Evolutionary conservation across 2,797 vertebrate species (phyloP).

Genomic region (Myripristis murdjan): DNA sequence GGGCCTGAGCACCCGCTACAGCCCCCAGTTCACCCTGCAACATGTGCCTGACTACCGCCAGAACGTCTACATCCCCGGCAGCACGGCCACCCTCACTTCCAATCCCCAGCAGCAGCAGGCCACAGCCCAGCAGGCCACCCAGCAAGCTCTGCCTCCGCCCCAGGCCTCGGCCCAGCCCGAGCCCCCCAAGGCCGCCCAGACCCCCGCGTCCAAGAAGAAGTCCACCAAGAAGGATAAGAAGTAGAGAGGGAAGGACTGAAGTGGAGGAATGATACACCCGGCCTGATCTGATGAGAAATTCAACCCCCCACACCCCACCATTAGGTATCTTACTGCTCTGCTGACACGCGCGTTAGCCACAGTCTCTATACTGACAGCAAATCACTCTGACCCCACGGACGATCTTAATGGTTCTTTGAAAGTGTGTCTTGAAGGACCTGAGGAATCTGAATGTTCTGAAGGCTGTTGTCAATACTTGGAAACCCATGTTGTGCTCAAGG

Average conservation of each 20-base stretch:
- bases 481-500: constrained; percentile 65
- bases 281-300: constrained; percentile 62
- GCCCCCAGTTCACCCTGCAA: constrained; percentile 98
- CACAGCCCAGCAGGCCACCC: constrained; percentile 88
- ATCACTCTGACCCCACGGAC: constrained; percentile 56
- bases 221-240: constrained; percentile 98
- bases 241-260: constrained; percentile 76
- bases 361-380: constrained; percentile 53
- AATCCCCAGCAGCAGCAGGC: constrained; percentile 89
- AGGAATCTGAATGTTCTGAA: constrained; percentile 70
- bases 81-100: constrained; percentile 94
- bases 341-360: constrained; percentile 54
- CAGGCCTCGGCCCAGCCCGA: constrained; percentile 82
- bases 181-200: constrained; percentile 86
- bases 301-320: constrained; percentile 76
- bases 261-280: constrained; percentile 45
- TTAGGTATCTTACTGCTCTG: constrained; percentile 68
- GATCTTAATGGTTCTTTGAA: constrained; percentile 63
- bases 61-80: constrained; percentile 98
- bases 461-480: constrained; percentile 54
- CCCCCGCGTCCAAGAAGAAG: constrained; percentile 97
- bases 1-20: constrained; percentile 96
- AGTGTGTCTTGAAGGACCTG: constrained; percentile 39
- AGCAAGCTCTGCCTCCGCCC: constrained; percentile 85
- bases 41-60: constrained; percentile 98